Base-by-base conservation (phyloP, 2,113 vertebrate species). In the Gavialis gangeticus region DNA sequence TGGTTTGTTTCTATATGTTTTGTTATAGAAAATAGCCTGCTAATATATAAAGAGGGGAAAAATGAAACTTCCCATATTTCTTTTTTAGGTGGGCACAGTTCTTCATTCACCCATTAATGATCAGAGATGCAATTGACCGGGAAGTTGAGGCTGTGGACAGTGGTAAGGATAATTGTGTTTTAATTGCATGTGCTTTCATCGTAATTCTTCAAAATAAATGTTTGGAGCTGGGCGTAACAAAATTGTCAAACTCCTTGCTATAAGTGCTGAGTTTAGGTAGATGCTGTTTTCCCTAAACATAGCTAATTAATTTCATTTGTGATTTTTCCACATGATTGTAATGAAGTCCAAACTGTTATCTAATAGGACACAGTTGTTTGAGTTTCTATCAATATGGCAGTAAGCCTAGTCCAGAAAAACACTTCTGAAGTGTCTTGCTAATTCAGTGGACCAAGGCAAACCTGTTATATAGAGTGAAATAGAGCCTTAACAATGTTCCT, bases 101-200 rank as follows among this genome's bases (percentile, higher is more conserved):
- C 97, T 99, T 99, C 87, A 99, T 99, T 94, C 98, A 99, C 80
- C 99, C 99, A 1, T 97, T 99, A 83, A 99, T 99, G 99, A 99
- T 99, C 54, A 98, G 99, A 87, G 99, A 99, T 87, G 99, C 99
- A 25, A 98, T 99, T 92, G 99, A 99, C 95, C 97, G 99, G 84
- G 99, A 99, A 97, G 99, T 99, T 55, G 99, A 99, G 96, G 99
- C 99, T 21, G 99, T 99, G 87, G 99, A 99, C 97, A 99, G 99
- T 80, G 99, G 99, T 99, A 95, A 99, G 98, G 82, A 34, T 73
- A 63, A 75, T 13, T 62, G 19, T 82, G 10, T 85, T 73, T 84
- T 14, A 11, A 19, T 60, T 92, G 27, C 57, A 8, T 84, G 12
- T 71, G 46, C 46, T 46, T 46, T 46, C 46, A 46, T 34, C 30